Conservation (phyloP, 2,797 vertebrate species). For the Mionectes olivaceus region DNA sequence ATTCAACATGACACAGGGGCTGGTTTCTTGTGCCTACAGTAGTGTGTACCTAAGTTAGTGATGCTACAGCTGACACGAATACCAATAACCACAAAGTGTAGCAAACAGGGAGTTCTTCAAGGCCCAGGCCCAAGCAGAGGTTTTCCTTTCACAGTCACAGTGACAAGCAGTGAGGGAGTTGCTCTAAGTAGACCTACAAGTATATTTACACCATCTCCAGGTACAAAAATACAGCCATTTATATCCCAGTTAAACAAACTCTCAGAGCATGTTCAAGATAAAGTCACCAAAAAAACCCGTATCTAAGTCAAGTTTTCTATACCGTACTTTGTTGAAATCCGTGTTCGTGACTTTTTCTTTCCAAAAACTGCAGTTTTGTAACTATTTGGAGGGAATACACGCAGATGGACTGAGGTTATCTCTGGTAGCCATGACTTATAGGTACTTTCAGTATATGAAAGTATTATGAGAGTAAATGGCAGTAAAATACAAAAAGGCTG, state of each 20-base stretch:
- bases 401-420: neutral
- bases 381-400: neutral
- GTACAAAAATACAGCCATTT: neutral
- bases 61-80: neutral
- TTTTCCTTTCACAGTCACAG: neutral
- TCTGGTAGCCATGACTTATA: neutral
- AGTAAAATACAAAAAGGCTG: neutral
- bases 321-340: neutral
- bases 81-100: neutral
- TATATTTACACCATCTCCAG: neutral
- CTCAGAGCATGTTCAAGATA: neutral
- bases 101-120: neutral
- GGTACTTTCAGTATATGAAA: neutral
- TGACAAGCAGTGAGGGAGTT: neutral
- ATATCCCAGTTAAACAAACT: neutral
- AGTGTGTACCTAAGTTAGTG: neutral
- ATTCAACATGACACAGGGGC: neutral
- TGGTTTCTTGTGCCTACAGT: neutral
- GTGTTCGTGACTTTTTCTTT: neutral
- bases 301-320: neutral
- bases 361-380: neutral
- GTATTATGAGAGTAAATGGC: neutral
- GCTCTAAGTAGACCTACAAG: neutral
- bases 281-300: neutral
- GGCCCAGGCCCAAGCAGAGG: neutral